Conservation (phyloP, 2,113 vertebrate genomes). For the Tychaedon coryphoeus region DNA sequence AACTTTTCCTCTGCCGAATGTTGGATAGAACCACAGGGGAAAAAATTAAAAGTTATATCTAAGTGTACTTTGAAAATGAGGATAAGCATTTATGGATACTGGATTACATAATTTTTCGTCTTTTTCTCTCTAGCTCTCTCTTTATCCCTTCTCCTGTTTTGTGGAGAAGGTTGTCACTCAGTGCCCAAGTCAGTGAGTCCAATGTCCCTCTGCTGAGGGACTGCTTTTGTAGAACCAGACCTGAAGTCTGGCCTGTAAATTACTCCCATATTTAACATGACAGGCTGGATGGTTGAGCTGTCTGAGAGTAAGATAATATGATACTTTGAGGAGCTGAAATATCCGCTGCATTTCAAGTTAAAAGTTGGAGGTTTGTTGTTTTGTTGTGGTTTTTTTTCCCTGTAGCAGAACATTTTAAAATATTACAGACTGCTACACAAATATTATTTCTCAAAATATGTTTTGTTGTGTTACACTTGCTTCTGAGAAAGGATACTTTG, state of each 20-base stretch:
- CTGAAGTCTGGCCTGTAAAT: neutral
- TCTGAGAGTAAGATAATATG: neutral
- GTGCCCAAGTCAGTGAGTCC: neutral
- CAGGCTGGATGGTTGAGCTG: neutral
- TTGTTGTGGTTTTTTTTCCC: neutral
- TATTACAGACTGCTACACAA: neutral
- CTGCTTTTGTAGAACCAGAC: neutral
- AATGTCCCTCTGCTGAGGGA: neutral
- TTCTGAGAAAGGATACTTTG: neutral
- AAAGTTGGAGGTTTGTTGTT: neutral
- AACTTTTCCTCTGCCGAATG: neutral
- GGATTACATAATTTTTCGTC: neutral
- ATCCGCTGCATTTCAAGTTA: neutral
- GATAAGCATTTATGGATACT: neutral
- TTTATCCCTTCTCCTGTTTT: neutral
- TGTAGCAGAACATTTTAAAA: neutral
- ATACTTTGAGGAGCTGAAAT: neutral
- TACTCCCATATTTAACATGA: neutral
- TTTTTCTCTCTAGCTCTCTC: neutral
- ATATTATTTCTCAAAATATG: neutral
- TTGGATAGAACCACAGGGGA: neutral
- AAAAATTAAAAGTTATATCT: neutral
- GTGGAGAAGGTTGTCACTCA: neutral
- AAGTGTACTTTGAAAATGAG: neutral
- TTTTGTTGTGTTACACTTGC: neutral